These are phyloP conservation scores for Drosophila yakuba DNA, from an alignment of 1,140 invertebrate species.

Conservation along the genomic window DNA sequence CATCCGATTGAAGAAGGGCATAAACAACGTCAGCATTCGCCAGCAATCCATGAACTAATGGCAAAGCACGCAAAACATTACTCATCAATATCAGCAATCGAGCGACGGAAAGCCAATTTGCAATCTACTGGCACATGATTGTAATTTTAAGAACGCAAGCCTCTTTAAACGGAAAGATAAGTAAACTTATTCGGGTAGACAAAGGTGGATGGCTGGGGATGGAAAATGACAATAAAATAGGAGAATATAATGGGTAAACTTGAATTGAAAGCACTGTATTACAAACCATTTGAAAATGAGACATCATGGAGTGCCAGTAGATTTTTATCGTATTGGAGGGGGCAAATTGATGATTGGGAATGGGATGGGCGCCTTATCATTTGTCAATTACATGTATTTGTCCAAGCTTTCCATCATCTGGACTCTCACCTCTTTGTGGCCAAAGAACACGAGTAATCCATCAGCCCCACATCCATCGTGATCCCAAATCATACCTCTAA, in stretches of 20 bases:
- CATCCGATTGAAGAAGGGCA: conserved; percentile 11
- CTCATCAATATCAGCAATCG: conserved; percentile 33
- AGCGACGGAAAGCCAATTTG: conserved; percentile 22
- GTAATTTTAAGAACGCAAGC: conserved; percentile 13
- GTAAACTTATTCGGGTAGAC: neutral
- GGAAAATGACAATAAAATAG: neutral
- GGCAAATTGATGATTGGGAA: too few species aligned
- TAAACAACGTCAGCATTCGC: conserved; percentile 31
- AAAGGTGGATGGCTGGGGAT: neutral
- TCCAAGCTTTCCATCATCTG: neutral
- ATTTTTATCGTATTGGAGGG: too few species aligned
- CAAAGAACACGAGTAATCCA: conserved; percentile 1
- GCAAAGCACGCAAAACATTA: conserved; percentile 33
- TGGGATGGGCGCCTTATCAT: neutral
- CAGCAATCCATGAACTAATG: conserved; percentile 48
- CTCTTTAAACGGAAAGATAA: neutral
- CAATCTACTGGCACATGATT: conserved; percentile 28
- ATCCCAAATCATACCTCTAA: neutral
- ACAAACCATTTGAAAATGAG: too few species aligned
- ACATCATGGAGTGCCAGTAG: too few species aligned
- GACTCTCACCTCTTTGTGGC: neutral
- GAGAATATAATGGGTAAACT: too few species aligned
- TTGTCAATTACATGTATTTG: neutral
- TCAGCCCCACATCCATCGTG: neutral
- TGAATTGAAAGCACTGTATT: too few species aligned